Conservation (phyloP, 2,888 invertebrate genomes). For the Drosophila mayaguana region DNA sequence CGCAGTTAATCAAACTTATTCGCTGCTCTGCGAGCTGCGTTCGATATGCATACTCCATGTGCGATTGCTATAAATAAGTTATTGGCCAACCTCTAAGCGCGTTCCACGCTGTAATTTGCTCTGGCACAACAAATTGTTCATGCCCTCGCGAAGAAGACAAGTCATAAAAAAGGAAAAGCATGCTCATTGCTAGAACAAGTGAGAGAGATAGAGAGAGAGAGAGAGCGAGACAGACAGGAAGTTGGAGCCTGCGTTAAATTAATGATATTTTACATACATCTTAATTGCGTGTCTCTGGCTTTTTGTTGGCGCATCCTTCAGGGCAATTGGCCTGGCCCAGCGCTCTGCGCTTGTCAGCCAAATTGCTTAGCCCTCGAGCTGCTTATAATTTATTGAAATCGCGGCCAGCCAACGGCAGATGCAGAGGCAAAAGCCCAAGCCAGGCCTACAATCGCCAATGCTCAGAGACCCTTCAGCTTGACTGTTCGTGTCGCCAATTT, state of each 20-base stretch:
- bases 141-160: background rate
- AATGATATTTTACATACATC: slow-evolving; percentile 62
- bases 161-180: slow-evolving; percentile 5
- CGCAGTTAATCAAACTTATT: background rate
- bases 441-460: slow-evolving; percentile 17
- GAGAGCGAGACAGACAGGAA: background rate
- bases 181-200: background rate
- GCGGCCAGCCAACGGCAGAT: slow-evolving; percentile 17
- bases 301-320: slow-evolving; percentile 42
- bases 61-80: slow-evolving; percentile 10
- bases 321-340: slow-evolving; percentile 23
- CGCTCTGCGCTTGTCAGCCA: slow-evolving; percentile 52
- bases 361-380: slow-evolving; percentile 68
- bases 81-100: background rate
- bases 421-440: background rate
- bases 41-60: background rate
- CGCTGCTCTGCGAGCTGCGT: background rate
- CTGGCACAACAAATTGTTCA: slow-evolving; percentile 15
- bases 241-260: slow-evolving; percentile 43
- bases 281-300: slow-evolving; percentile 60
- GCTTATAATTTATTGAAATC: slow-evolving; percentile 77
- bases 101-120: slow-evolving; percentile 25
- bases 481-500: slow-evolving; percentile 40
- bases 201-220: background rate
- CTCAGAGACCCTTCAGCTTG: background rate